Percentiles rank a stretch among this genome's conserved stretches.
Conservation (phyloP, 2,888 invertebrate species). For the Caenorhabditis drosophilae region DNA sequence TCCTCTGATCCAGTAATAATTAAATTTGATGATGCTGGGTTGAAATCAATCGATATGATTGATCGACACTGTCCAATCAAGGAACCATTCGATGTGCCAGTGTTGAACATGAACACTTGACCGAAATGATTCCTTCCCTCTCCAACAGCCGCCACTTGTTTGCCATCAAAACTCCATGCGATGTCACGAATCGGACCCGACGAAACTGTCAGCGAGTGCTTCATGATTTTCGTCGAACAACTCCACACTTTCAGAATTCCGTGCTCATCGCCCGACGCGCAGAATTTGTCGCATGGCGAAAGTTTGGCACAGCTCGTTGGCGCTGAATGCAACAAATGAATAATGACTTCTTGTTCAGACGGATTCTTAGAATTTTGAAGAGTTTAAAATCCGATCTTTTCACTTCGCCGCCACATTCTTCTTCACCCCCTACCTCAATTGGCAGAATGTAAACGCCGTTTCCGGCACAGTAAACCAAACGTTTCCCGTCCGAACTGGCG, state of each 20-base stretch:
- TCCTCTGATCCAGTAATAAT: conserved; percentile 96
- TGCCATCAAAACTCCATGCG: conserved; percentile 91
- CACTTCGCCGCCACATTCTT: neutral
- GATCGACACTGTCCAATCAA: conserved; percentile 64
- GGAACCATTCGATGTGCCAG: conserved; percentile 78
- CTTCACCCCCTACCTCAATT: conserved; percentile 78
- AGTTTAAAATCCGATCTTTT: conserved; percentile 33
- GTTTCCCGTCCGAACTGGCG: conserved; percentile 93
- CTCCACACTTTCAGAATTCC: conserved; percentile 86
- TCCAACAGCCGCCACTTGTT: conserved; percentile 92
- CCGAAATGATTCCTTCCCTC: conserved; percentile 95
- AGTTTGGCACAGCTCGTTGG: conserved; percentile 95
- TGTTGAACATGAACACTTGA: conserved; percentile 94
- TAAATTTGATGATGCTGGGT: conserved; percentile 85
- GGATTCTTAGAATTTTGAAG: too few relatives aligned
- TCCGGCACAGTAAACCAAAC: conserved; percentile 94
- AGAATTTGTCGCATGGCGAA: conserved; percentile 85
- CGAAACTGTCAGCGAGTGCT: too few relatives aligned
- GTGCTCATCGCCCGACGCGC: conserved; percentile 41
- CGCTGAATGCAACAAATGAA: conserved; percentile 95
- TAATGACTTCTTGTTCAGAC: too few relatives aligned
- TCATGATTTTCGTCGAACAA: conserved; percentile 73
- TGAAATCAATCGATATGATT: conserved; percentile 77
- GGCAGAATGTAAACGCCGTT: conserved; percentile 96
- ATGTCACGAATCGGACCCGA: conserved; percentile 95